Conservation (phyloP, 2,888 invertebrate species). For the Brenthis hecate region DNA sequence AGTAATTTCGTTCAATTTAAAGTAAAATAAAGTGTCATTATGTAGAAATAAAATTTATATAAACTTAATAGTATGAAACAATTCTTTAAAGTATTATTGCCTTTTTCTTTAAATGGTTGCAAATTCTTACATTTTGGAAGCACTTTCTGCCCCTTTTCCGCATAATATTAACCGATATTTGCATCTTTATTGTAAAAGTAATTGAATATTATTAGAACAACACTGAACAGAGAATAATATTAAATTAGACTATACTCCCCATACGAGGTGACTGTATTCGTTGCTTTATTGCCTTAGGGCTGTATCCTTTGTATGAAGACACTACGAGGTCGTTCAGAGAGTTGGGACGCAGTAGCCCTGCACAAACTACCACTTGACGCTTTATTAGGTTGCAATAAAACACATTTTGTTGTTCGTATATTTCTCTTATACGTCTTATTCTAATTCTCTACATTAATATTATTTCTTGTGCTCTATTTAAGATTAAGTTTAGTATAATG, state of each 20-base stretch:
- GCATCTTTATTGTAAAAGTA: slow-evolving; percentile 10
- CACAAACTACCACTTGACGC: slow-evolving; percentile 53
- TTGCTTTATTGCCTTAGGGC: slow-evolving; percentile 49
- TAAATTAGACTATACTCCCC: slow-evolving; percentile 34
- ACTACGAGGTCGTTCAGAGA: slow-evolving; percentile 45
- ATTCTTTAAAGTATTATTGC: neutral
- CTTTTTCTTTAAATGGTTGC: neutral
- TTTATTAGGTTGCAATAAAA: slow-evolving; percentile 48
- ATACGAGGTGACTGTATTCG: slow-evolving; percentile 28
- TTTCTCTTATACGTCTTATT: slow-evolving; percentile 15
- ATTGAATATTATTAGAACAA: slow-evolving; percentile 21
- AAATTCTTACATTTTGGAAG: slow-evolving; percentile 9
- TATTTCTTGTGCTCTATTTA: neutral
- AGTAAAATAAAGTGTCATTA: too few species aligned
- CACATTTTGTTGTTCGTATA: slow-evolving; percentile 26
- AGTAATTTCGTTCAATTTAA: too few species aligned
- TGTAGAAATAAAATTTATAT: too few species aligned
- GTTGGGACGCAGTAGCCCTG: slow-evolving; percentile 47
- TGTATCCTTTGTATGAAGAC: slow-evolving; percentile 39
- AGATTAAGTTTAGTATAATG: too few species aligned
- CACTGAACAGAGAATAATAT: slow-evolving; percentile 7
- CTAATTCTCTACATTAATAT: slow-evolving; percentile 3
- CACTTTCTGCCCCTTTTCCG: neutral
- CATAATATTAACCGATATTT: slow-evolving; percentile 13
- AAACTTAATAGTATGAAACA: too few species aligned